phyloP scores from a whole-genome alignment of 2,888 invertebrate species.

The Metacarcinus magister region DNA sequence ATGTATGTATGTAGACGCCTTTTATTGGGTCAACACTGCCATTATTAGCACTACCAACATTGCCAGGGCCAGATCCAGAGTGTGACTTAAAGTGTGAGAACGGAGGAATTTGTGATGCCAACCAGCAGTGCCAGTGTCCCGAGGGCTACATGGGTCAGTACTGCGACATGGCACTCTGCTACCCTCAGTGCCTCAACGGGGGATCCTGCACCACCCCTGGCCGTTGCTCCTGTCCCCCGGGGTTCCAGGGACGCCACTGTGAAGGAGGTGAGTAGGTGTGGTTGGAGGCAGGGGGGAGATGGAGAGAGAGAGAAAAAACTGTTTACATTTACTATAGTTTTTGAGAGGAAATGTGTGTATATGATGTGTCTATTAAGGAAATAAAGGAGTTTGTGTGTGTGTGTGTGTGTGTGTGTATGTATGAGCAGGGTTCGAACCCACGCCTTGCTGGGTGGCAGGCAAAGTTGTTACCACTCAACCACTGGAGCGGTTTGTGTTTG shows the following conservation, averaged over 20 bases:
- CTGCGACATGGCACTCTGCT: constrained; percentile 94
- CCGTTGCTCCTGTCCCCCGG: constrained; percentile 93
- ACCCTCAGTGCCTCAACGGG: constrained; percentile 96
- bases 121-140: constrained; percentile 94
- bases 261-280: constrained; percentile 89
- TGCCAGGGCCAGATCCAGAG: constrained; percentile 91
- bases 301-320: neutral
- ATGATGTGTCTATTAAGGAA: neutral
- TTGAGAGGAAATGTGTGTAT: neutral
- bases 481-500: neutral
- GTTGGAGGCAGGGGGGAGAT: neutral
- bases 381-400: neutral
- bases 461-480: too few species aligned
- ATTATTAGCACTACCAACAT: neutral
- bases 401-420: too few species aligned
- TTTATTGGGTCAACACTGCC: neutral
- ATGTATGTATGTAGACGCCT: too few species aligned
- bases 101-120: constrained; percentile 92
- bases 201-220: constrained; percentile 96
- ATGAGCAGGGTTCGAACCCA: too few species aligned
- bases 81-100: constrained; percentile 94
- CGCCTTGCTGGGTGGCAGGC: too few species aligned
- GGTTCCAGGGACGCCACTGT: constrained; percentile 95
- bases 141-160: constrained; percentile 96
- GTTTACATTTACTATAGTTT: neutral